phyloP scores from a whole-genome alignment of 2,888 invertebrate species.

The Stratiomys singularior region DNA sequence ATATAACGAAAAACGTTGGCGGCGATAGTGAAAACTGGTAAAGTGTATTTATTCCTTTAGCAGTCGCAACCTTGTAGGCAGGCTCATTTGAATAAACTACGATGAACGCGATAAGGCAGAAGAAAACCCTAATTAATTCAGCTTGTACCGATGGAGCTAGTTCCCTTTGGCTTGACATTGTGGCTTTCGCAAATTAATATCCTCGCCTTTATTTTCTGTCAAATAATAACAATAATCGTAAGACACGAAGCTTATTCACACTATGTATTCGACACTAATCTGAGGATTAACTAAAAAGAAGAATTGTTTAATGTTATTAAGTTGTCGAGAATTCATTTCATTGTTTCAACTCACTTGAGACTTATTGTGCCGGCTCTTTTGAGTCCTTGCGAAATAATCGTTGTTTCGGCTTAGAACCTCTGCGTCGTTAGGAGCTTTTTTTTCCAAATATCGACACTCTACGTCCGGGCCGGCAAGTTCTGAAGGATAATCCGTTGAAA shows the following conservation, averaged over 20 bases:
- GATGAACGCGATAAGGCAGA: conserved; percentile 23
- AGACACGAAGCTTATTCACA: background rate
- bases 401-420: too few relatives aligned
- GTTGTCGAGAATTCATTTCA: conserved; percentile 31
- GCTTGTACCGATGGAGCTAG: conserved; percentile 3
- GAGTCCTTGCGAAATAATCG: background rate
- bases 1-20: conserved; percentile 50
- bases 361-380: background rate
- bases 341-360: conserved; percentile 21
- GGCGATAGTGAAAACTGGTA: conserved; percentile 45
- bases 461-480: background rate
- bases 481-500: conserved; percentile 31
- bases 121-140: conserved; percentile 35
- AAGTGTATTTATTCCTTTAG: background rate
- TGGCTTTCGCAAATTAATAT: background rate
- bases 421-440: background rate
- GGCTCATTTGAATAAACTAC: conserved; percentile 40
- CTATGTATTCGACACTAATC: conserved; percentile 35
- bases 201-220: conserved; percentile 2
- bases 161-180: too few relatives aligned
- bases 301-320: conserved; percentile 39
- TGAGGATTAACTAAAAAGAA: conserved; percentile 32
- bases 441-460: conserved; percentile 28
- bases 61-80: background rate
- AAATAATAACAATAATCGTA: conserved; percentile 6